A percentile compares a stretch with the other conserved stretches of the same genome.
Evolutionary conservation across 2,113 vertebrate species (phyloP).

Genomic region (Dasypus novemcinctus): DNA sequence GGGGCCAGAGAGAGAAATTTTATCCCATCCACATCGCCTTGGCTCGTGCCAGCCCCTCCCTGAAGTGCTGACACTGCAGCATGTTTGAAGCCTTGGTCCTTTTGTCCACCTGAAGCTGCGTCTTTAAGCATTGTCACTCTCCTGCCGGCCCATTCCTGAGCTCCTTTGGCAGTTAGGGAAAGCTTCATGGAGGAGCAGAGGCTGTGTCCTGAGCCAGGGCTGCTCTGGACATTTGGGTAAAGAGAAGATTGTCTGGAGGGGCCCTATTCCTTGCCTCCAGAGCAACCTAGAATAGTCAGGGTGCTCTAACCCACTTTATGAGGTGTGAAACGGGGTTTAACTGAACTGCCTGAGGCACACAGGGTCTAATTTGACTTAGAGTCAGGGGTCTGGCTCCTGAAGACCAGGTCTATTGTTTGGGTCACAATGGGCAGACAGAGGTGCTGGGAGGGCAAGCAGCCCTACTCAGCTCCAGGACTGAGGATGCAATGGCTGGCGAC

Average conservation of each 20-base stretch:
- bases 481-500: rapidly evolving
- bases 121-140: background rate
- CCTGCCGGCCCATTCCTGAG: background rate
- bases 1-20: background rate
- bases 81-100: background rate
- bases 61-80: background rate
- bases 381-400: background rate
- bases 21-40: background rate
- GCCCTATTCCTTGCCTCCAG: background rate
- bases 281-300: background rate
- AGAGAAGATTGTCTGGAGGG: background rate
- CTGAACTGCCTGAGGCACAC: background rate
- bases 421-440: background rate
- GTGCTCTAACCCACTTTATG: background rate
- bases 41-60: background rate
- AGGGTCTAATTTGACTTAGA: background rate
- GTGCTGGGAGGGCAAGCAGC: background rate
- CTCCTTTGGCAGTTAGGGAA: background rate
- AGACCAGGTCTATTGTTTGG: background rate
- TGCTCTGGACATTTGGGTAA: background rate
- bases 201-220: background rate
- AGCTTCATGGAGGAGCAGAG: background rate
- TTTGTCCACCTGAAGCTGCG: background rate
- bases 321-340: background rate
- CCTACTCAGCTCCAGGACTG: background rate